These are phyloP conservation scores for Rhimphoctona megacephalus DNA, from an alignment of 2,888 invertebrate genomes.

Conservation along the genomic window DNA sequence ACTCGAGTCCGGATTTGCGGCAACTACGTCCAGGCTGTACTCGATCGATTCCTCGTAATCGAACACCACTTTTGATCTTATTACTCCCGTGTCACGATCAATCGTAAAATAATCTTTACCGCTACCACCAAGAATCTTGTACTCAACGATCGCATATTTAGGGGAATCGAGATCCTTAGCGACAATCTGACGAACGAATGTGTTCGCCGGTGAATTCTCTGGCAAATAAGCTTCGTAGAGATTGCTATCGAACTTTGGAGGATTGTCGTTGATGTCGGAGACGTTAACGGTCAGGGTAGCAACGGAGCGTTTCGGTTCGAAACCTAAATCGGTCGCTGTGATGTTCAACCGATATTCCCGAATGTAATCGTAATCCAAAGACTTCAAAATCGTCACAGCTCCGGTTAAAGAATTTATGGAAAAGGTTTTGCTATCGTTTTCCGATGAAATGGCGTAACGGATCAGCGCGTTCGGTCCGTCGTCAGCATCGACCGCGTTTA, in stretches of 20 bases:
- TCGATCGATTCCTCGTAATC: constrained; percentile 94
- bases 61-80: constrained; percentile 91
- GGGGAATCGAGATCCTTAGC: constrained; percentile 95
- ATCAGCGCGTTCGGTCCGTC: constrained; percentile 96
- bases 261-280: constrained; percentile 97
- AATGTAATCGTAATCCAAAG: constrained; percentile 94
- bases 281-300: constrained; percentile 94
- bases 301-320: constrained; percentile 91
- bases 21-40: constrained; percentile 92
- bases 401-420: constrained; percentile 92
- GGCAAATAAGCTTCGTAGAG: constrained; percentile 92
- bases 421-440: constrained; percentile 93
- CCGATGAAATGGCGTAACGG: constrained; percentile 93
- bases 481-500: constrained; percentile 94
- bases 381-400: constrained; percentile 91
- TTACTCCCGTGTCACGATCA: constrained; percentile 91
- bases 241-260: constrained; percentile 93
- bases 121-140: constrained; percentile 92
- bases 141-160: constrained; percentile 94
- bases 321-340: constrained; percentile 94
- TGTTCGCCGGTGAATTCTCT: constrained; percentile 93
- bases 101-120: constrained; percentile 92
- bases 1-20: constrained; percentile 93
- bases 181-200: constrained; percentile 89
- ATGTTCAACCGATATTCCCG: constrained; percentile 95